These are phyloP conservation scores for Philonicus albiceps DNA, from an alignment of 2,888 invertebrate genomes.

Conservation along the genomic window DNA sequence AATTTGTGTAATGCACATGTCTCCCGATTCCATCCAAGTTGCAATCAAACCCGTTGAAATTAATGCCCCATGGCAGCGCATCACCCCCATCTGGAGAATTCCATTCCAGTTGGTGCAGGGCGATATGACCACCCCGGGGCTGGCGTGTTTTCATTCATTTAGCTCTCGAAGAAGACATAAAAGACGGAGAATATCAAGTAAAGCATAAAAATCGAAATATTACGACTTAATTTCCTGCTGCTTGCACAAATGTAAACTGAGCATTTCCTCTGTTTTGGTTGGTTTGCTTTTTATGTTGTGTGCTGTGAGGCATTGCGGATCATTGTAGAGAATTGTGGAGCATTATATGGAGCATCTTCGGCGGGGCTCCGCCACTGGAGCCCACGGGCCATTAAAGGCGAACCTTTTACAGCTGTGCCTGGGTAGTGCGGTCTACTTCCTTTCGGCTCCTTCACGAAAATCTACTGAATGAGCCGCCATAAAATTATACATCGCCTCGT, in stretches of 20 bases:
- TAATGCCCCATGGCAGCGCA: background rate
- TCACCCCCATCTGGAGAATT: background rate
- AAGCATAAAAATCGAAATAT: slow-evolving; percentile 4
- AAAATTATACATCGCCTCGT: slow-evolving; percentile 8
- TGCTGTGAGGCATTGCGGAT: background rate
- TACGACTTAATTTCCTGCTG: background rate
- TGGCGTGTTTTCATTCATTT: background rate
- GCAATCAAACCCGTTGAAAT: background rate
- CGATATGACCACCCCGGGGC: background rate
- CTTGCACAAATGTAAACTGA: background rate
- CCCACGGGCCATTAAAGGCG: background rate
- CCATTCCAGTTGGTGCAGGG: background rate
- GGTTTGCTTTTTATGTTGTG: background rate
- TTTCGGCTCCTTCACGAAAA: background rate
- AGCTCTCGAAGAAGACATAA: slow-evolving; percentile 3
- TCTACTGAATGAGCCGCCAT: background rate
- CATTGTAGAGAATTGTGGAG: background rate
- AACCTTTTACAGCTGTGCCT: slow-evolving; percentile 15
- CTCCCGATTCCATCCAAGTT: background rate
- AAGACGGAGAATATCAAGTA: background rate
- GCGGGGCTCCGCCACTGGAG: background rate
- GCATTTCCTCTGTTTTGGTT: background rate
- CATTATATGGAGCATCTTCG: background rate
- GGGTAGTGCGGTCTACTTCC: background rate
- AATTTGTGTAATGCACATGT: background rate